phyloP scores from a whole-genome alignment of 92 coral and sea anemone genomes.

The Phenganax subtilis region DNA sequence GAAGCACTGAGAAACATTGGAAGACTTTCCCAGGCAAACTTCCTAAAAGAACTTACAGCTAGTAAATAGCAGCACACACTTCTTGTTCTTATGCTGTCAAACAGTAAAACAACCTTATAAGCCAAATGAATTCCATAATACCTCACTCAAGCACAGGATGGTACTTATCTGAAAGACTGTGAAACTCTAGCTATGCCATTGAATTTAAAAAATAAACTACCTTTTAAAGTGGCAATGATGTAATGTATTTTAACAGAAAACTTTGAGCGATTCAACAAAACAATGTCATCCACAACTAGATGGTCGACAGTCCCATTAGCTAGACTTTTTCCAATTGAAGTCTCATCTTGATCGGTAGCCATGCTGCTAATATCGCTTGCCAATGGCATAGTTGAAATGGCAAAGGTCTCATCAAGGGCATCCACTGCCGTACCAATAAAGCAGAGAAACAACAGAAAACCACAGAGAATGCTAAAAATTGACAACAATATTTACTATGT shows the following conservation, averaged over 20 bases:
- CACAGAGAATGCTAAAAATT: slow-evolving; percentile 9
- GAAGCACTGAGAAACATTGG: slow-evolving; percentile 67
- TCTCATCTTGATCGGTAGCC: neutral
- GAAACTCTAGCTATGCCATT: no score
- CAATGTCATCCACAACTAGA: neutral
- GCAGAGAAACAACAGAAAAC: slow-evolving; percentile 16
- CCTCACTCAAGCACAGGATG: no score
- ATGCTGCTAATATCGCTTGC: neutral
- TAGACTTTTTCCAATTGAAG: neutral
- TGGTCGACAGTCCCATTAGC: neutral
- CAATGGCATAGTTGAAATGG: neutral
- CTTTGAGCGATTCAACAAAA: neutral
- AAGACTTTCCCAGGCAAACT: slow-evolving; percentile 36
- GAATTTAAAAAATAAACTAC: neutral
- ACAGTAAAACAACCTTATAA: neutral
- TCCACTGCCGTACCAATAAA: slow-evolving; percentile 2
- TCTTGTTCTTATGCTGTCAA: neutral
- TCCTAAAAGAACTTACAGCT: neutral
- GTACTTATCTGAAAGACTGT: no score
- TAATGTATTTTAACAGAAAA: neutral
- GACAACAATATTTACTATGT: neutral
- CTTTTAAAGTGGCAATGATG: neutral
- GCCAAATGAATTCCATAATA: no score
- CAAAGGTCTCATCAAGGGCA: neutral
- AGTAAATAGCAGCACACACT: neutral